Conservation (phyloP, 1,140 invertebrate genomes). For the Saxidomus purpurata region DNA sequence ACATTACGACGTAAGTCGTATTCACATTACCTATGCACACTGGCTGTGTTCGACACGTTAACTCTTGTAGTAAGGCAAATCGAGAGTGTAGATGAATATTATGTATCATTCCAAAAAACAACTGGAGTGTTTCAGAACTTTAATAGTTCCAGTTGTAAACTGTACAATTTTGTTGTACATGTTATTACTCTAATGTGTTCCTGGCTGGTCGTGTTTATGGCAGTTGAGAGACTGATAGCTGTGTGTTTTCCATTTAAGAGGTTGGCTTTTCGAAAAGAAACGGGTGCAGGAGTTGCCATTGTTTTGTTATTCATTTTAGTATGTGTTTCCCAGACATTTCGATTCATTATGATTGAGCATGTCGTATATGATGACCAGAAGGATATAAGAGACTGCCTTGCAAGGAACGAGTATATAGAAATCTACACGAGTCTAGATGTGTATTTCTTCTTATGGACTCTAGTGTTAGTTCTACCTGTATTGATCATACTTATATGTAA, state of each 20-base stretch:
- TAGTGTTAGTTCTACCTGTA: slow-evolving; percentile 24
- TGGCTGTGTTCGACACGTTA: slow-evolving; percentile 80
- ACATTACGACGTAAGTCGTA: slow-evolving; percentile 77
- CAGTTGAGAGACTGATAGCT: slow-evolving; percentile 77
- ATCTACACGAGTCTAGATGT: slow-evolving; percentile 73
- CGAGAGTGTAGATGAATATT: slow-evolving; percentile 65
- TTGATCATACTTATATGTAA: slow-evolving; percentile 72
- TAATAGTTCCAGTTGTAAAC: slow-evolving; percentile 72
- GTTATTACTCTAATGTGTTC: slow-evolving; percentile 79
- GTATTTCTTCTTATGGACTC: slow-evolving; percentile 25
- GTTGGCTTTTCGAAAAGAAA: slow-evolving; percentile 68
- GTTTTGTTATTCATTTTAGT: slow-evolving; percentile 70
- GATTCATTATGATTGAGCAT: slow-evolving; percentile 77
- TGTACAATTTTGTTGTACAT: slow-evolving; percentile 73
- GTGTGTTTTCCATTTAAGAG: slow-evolving; percentile 78
- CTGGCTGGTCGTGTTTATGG: slow-evolving; percentile 80
- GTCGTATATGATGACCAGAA: neutral
- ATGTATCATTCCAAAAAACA: slow-evolving; percentile 73
- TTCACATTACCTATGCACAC: slow-evolving; percentile 77
- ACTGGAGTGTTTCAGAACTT: slow-evolving; percentile 76
- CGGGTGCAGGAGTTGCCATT: slow-evolving; percentile 69
- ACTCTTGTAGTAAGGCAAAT: slow-evolving; percentile 72
- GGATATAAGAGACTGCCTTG: slow-evolving; percentile 63
- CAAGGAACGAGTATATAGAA: slow-evolving; percentile 43
- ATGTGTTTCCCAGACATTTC: slow-evolving; percentile 78